These are phyloP conservation scores for Acrocephalus scirpaceus DNA, from an alignment of 2,797 vertebrate species.

Conservation along the genomic window DNA sequence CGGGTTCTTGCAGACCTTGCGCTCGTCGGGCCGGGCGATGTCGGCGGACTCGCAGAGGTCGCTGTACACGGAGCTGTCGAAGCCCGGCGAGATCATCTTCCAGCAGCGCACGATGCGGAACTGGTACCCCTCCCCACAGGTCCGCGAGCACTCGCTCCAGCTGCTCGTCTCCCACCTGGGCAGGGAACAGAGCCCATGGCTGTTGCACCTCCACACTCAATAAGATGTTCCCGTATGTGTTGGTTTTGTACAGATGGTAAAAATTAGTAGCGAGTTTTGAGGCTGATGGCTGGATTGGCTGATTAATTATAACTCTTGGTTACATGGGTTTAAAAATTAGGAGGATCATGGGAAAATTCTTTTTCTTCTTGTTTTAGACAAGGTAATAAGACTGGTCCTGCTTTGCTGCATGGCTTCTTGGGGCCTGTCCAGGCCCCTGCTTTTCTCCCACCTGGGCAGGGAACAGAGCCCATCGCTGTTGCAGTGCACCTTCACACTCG, in stretches of 20 bases:
- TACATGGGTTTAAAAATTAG: not conserved
- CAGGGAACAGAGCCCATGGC: not conserved
- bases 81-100: constrained; percentile 97
- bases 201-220: too few species aligned
- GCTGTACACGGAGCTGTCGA: constrained; percentile 97
- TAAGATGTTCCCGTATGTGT: not conserved
- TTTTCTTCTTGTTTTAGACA: not conserved
- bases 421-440: constrained; percentile 70
- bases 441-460: constrained; percentile 89
- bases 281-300: not conserved
- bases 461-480: not conserved
- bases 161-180: constrained; percentile 96
- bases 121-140: constrained; percentile 94
- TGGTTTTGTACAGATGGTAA: not conserved
- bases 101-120: constrained; percentile 95
- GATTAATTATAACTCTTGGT: not conserved
- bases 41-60: constrained; percentile 91
- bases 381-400: not conserved
- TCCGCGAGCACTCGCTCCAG: constrained; percentile 97
- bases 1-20: constrained; percentile 90
- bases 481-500: not conserved
- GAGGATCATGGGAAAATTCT: not conserved
- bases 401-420: not conserved
- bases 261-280: not conserved
- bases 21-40: constrained; percentile 88